phyloP scores from a whole-genome alignment of 2,888 invertebrate genomes.

The Diloba caeruleocephala region DNA sequence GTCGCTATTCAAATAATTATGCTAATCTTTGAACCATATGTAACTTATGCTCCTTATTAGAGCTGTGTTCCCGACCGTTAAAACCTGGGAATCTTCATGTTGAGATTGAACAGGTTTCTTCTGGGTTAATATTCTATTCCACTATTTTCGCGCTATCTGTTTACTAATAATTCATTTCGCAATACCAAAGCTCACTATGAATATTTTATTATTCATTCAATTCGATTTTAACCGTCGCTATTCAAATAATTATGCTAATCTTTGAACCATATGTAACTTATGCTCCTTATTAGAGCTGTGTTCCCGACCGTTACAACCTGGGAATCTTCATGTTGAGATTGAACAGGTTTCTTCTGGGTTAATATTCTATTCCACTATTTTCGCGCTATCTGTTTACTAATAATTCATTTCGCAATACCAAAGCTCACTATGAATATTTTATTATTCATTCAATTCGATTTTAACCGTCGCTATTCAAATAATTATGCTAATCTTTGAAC shows the following conservation, averaged over 20 bases:
- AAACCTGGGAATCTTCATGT: too few species aligned
- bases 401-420: conserved; percentile 31
- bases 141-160: conserved; percentile 9
- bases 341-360: too few species aligned
- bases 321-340: too few species aligned
- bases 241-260: conserved; percentile 36
- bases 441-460: conserved; percentile 38
- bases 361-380: background rate
- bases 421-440: conserved; percentile 30
- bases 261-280: conserved; percentile 44
- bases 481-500: conserved; percentile 37
- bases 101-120: too few species aligned
- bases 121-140: background rate
- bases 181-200: conserved; percentile 19
- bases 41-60: conserved; percentile 37
- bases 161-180: conserved; percentile 34
- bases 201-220: conserved; percentile 43
- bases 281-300: too few species aligned
- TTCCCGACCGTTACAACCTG: too few species aligned
- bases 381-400: conserved; percentile 20
- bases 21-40: conserved; percentile 40
- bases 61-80: too few species aligned
- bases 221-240: conserved; percentile 40
- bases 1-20: conserved; percentile 35
- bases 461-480: conserved; percentile 41